Base-by-base conservation (phyloP, 2,797 vertebrate species). In the Tolypeutes matacus region DNA sequence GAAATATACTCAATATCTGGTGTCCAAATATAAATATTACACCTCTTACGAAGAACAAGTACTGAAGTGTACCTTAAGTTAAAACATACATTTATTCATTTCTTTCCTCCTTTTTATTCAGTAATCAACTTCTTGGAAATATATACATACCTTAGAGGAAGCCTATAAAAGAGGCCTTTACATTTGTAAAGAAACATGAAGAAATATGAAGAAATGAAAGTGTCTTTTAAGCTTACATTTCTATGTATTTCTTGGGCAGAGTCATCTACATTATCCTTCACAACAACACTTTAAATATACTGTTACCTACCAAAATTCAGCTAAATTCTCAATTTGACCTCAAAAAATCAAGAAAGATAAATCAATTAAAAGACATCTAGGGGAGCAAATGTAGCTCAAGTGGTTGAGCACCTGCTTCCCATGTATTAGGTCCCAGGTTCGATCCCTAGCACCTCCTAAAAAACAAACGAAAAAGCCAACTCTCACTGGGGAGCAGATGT, bases 291-390 rank as follows among this genome's bases (percentile, higher is more conserved):
- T 51, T 53, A 70, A 51, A 62, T 53, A 69, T 31, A 77, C 42
- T 81, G 62, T 75, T 88, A 58, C 23, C 31, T 69, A 62, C 64
- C 67, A 91, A 93, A 5, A 69, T 60, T 91, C 78, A 95, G 11
- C 42, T 78, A 31, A 95, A 36, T 23, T 93, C 34, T 42, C n/a
- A 27, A 46, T 82, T 0, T 81, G 53, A 86, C 69, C 25, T 73
- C 5, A 88, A 88, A 91, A 83, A 86, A 67, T 94, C 36, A 87
- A 18, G 8, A 83, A 87, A 84, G 31, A 34, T 46, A 82, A 78
- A 39, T 89, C 53, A 62, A 86, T 12, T 77, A 81, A 64, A 93
- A 70, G n/a, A 64, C 17, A 89, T n/a, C 36, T 53, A 64, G 27
- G 39, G 39, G 39, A n/a, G n/a, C n/a, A n/a, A n/a, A n/a, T n/a